A percentile compares a stretch with the other conserved stretches of the same genome.
phyloP scores from a whole-genome alignment of 1,140 invertebrate genomes.

The Oncopodura yosiiana region DNA sequence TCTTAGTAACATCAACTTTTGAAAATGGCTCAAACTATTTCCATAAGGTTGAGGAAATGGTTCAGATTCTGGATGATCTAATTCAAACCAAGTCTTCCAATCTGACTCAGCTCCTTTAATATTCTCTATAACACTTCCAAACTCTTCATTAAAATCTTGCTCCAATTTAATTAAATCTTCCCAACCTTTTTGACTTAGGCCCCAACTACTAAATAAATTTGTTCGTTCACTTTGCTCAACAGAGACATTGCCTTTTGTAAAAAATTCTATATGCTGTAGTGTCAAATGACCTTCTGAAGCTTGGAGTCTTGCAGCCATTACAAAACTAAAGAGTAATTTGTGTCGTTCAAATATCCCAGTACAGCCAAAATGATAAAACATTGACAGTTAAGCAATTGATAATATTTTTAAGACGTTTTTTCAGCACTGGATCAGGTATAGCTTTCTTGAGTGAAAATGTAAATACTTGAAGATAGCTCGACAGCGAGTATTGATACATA shows the following conservation, averaged over 20 bases:
- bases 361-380: constrained; percentile 79
- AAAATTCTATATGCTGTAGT: constrained; percentile 73
- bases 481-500: constrained; percentile 87
- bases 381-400: constrained; percentile 72
- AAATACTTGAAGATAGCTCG: constrained; percentile 69
- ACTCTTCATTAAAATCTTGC: constrained; percentile 55
- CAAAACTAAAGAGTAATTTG: constrained; percentile 79
- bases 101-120: constrained; percentile 48
- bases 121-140: constrained; percentile 55
- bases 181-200: constrained; percentile 45
- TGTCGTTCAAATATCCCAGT: constrained; percentile 83
- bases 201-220: constrained; percentile 47
- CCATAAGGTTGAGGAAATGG: constrained; percentile 59
- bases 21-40: constrained; percentile 53
- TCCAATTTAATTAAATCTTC: constrained; percentile 65
- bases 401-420: constrained; percentile 64
- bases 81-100: constrained; percentile 84
- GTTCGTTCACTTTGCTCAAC: constrained; percentile 57
- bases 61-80: constrained; percentile 60
- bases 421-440: constrained; percentile 59
- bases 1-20: constrained; percentile 66
- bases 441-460: constrained; percentile 65
- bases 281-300: constrained; percentile 51
- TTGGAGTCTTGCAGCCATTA: constrained; percentile 74
- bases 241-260: constrained; percentile 71